Percentiles rank a stretch among this genome's conserved stretches.
Evolutionary conservation across 2,797 vertebrate genomes (phyloP).

Genomic region (Poecilia velifera): DNA sequence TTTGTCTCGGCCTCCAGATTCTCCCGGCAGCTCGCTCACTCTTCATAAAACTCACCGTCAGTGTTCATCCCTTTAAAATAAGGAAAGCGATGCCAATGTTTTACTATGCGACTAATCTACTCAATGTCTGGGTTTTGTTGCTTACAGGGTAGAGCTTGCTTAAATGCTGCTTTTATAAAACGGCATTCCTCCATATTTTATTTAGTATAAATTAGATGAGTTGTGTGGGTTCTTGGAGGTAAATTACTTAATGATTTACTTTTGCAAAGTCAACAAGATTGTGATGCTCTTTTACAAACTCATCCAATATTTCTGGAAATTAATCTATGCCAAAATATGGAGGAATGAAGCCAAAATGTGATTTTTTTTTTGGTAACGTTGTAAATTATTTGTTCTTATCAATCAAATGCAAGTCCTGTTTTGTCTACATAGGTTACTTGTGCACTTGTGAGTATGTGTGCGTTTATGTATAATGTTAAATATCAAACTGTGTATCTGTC

Average conservation of each 20-base stretch:
- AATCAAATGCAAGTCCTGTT: slow-evolving; percentile 13
- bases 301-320: background rate
- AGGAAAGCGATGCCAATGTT: slow-evolving; percentile 11
- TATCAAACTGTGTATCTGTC: slow-evolving; percentile 25
- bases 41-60: slow-evolving; percentile 8
- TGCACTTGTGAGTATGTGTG: slow-evolving; percentile 8
- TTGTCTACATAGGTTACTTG: slow-evolving; percentile 12
- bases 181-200: background rate
- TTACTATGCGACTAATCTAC: background rate
- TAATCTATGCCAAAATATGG: slow-evolving; percentile 15
- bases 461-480: slow-evolving; percentile 15
- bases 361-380: background rate
- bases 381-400: slow-evolving; percentile 23
- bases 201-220: background rate
- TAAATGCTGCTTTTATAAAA: background rate
- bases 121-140: slow-evolving; percentile 11
- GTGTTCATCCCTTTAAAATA: slow-evolving; percentile 17
- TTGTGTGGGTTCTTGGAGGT: background rate
- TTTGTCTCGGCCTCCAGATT: background rate
- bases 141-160: background rate
- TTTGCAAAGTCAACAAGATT: background rate
- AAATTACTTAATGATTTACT: background rate
- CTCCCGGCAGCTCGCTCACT: slow-evolving; percentile 20
- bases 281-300: background rate
- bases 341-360: slow-evolving; percentile 5